A percentile compares a stretch with the other conserved stretches of the same genome.
Conservation (phyloP, 2,888 invertebrate genomes). For the Tanytarsus gracilentus region DNA sequence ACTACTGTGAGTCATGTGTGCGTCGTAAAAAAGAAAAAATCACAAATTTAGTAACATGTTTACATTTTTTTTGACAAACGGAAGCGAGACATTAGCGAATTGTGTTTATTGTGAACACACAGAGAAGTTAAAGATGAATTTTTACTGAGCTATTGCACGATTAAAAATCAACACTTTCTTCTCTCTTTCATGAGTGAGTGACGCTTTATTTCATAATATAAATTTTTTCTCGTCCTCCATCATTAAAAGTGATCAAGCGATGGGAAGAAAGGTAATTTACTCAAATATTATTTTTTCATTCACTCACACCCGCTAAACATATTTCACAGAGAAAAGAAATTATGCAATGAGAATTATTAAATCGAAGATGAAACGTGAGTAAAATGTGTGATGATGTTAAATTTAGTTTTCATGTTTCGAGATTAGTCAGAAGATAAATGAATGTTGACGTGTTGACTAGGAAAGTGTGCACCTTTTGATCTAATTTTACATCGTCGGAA, state of each 20-base stretch:
- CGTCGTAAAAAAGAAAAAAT: background rate
- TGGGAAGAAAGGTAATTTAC: background rate
- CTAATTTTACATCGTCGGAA: no score
- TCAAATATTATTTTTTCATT: no score
- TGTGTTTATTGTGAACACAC: no score
- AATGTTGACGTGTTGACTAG: background rate
- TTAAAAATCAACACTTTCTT: no score
- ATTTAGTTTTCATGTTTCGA: background rate
- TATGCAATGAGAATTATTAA: constrained; percentile 14
- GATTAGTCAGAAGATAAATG: constrained; percentile 1
- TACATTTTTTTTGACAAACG: no score
- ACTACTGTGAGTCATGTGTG: background rate
- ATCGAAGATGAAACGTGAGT: constrained; percentile 4
- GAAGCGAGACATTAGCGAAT: background rate
- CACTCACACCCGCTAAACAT: background rate
- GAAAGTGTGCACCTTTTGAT: background rate
- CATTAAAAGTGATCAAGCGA: background rate
- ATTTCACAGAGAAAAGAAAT: background rate
- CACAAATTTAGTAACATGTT: no score
- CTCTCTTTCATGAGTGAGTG: background rate
- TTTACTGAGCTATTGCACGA: no score
- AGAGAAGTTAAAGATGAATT: no score
- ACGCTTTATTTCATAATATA: background rate
- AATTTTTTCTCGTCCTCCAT: background rate
- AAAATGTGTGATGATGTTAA: background rate